These are phyloP conservation scores for Sebastes melanostomus DNA, from an alignment of 2,797 vertebrate species.

Conservation along the genomic window DNA sequence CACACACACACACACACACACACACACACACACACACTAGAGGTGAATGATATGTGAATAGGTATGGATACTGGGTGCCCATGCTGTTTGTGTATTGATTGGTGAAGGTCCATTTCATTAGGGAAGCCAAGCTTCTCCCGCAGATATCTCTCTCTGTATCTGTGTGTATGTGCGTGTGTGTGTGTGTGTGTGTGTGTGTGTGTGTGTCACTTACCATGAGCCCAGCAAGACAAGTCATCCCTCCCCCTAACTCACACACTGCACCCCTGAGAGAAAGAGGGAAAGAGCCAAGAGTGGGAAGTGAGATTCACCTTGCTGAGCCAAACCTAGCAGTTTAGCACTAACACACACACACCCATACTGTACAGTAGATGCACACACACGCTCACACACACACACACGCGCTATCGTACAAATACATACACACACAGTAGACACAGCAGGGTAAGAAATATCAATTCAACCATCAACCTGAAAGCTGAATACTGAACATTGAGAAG, in stretches of 20 bases:
- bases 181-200: background rate
- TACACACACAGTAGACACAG: constrained; percentile 57
- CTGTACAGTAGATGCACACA: background rate
- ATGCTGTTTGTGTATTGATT: constrained; percentile 59
- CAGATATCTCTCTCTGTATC: constrained; percentile 6
- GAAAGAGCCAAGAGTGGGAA: constrained; percentile 32
- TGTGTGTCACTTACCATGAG: constrained; percentile 93
- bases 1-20: constrained; percentile 29
- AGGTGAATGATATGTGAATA: constrained; percentile 33
- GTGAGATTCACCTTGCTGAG: constrained; percentile 76
- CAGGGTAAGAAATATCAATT: constrained; percentile 77
- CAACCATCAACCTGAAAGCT: constrained; percentile 72
- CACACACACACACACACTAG: constrained; percentile 15
- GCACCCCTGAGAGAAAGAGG: constrained; percentile 88
- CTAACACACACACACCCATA: constrained; percentile 28
- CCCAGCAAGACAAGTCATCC: constrained; percentile 99
- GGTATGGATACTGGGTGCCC: constrained; percentile 31
- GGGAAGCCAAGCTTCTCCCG: constrained; percentile 9
- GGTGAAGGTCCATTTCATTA: constrained; percentile 55
- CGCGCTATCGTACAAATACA: constrained; percentile 16
- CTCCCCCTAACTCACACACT: constrained; percentile 99
- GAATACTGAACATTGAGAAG: constrained; percentile 77
- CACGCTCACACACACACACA: constrained; percentile 3
- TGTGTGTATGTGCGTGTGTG: constrained; percentile 5
- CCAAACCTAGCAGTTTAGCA: constrained; percentile 54